phyloP scores from a whole-genome alignment of 2,113 vertebrate species.

The Meleagris gallopavo region DNA sequence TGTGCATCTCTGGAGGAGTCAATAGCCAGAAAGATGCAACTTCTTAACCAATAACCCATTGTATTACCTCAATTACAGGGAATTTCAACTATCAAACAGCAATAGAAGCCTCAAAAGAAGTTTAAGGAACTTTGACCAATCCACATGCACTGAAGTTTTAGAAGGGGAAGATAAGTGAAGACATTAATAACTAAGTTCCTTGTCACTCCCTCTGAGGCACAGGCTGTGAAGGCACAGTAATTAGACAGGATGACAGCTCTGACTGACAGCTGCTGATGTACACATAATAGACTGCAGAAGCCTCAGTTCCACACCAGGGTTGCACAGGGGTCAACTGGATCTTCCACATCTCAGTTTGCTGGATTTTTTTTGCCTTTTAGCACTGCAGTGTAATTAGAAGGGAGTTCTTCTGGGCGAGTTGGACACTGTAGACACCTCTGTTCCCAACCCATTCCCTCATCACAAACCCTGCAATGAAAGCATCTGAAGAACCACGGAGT shows the following conservation, averaged over 20 bases:
- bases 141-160: neutral
- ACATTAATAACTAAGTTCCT: neutral
- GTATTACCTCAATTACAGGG: neutral
- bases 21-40: neutral
- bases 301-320: neutral
- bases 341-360: neutral
- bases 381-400: neutral
- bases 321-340: neutral
- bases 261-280: neutral
- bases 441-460: neutral
- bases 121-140: neutral
- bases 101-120: neutral
- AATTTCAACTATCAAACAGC: neutral
- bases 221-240: neutral
- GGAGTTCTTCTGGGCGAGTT: neutral
- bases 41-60: neutral
- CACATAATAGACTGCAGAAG: neutral
- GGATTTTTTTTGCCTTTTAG: neutral
- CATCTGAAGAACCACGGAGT: neutral
- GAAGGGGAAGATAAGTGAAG: neutral
- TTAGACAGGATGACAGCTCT: neutral
- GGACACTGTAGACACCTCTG: neutral
- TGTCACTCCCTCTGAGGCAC: neutral
- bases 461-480: neutral
- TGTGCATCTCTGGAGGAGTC: constrained; percentile 10